Percentiles rank a stretch among this genome's conserved stretches.
Evolutionary conservation across 1,140 invertebrate genomes (phyloP).

Genomic region (Coptotermes formosanus): DNA sequence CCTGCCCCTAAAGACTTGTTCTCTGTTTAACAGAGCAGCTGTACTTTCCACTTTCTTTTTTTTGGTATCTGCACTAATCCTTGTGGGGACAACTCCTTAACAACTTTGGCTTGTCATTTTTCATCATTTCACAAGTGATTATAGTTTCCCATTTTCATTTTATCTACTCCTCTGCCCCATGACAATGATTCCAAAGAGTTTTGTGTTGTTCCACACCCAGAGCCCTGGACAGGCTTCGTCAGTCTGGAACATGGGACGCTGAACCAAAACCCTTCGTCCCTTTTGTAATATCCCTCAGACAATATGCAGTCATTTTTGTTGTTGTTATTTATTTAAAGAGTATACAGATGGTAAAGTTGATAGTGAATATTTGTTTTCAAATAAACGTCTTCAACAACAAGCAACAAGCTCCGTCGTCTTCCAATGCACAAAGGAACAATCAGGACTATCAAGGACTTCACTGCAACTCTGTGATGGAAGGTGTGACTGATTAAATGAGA

Average conservation of each 20-base stretch:
- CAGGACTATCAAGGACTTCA: constrained; percentile 33
- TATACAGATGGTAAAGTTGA: constrained; percentile 7
- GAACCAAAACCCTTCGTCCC: neutral
- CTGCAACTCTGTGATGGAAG: constrained; percentile 30
- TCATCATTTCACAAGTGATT: neutral
- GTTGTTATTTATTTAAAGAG: constrained; percentile 2
- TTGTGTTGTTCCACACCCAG: neutral
- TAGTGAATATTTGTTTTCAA: constrained; percentile 2
- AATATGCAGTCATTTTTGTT: neutral
- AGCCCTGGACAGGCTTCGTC: neutral
- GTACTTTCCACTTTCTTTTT: neutral
- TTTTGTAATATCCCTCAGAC: neutral
- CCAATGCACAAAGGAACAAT: constrained; percentile 30
- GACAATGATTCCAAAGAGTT: neutral
- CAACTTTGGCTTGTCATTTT: constrained; percentile 13
- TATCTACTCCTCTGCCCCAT: neutral
- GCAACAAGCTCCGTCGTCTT: constrained; percentile 33
- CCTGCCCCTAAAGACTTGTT: neutral
- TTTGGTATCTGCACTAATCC: neutral
- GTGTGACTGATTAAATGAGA: constrained; percentile 28
- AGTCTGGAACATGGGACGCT: neutral
- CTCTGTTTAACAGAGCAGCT: neutral
- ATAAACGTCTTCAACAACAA: neutral
- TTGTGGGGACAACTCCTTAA: constrained; percentile 11
- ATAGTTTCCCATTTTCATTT: neutral